Conservation (phyloP, 2,888 invertebrate species). For the Cantharis rustica region DNA sequence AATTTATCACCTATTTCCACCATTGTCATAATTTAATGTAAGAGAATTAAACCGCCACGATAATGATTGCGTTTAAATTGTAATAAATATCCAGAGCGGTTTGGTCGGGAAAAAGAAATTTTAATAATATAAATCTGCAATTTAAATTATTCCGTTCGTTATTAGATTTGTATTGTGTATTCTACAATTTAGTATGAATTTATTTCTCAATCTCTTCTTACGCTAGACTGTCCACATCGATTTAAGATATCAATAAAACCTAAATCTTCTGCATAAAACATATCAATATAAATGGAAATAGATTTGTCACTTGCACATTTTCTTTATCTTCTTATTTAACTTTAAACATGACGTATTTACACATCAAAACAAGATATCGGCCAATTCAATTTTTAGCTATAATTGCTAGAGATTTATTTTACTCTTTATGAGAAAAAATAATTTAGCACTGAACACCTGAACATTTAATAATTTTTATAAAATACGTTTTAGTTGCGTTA, state of each 20-base stretch:
- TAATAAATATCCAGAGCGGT: neutral
- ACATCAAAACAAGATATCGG: neutral
- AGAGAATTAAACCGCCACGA: neutral
- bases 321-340: constrained; percentile 2
- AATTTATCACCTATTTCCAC: neutral
- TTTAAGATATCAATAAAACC: constrained; percentile 24
- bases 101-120: neutral
- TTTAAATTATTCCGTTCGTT: constrained; percentile 1
- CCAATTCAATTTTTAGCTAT: neutral
- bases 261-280: constrained; percentile 29
- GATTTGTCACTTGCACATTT: constrained; percentile 25
- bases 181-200: neutral
- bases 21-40: neutral
- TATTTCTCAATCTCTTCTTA: constrained; percentile 23
- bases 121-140: neutral
- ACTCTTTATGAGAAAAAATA: neutral
- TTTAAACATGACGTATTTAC: neutral
- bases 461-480: no score
- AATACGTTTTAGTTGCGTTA: no score
- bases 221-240: constrained; percentile 18
- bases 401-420: neutral
- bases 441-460: neutral
- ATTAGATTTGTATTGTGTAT: neutral
- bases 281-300: constrained; percentile 31
- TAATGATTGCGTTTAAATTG: neutral